phyloP scores from a whole-genome alignment of 2,113 vertebrate genomes.

The Struthio camelus region DNA sequence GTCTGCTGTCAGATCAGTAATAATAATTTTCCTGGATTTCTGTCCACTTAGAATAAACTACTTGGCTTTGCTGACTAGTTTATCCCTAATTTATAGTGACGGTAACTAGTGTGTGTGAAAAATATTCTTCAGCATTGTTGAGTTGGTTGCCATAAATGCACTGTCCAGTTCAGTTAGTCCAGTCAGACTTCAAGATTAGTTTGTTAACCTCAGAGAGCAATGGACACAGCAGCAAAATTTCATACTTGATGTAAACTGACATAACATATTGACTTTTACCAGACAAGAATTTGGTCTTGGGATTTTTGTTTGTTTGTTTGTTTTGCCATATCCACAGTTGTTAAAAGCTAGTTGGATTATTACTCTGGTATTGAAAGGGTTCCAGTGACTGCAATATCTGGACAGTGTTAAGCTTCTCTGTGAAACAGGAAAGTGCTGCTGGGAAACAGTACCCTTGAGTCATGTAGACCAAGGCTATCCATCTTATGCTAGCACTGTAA shows the following conservation, averaged over 20 bases:
- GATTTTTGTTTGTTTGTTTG: not conserved
- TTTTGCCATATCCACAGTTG: not conserved
- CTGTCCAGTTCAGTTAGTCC: not conserved
- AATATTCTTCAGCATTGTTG: not conserved
- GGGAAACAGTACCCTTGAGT: not conserved
- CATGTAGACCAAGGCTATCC: not conserved
- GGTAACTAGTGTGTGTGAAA: not conserved
- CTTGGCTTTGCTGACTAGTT: not conserved
- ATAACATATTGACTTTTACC: not conserved
- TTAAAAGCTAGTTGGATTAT: slow-evolving; percentile 1
- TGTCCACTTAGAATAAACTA: not conserved
- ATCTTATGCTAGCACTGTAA: not conserved
- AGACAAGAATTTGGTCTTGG: not conserved
- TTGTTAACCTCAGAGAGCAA: not conserved
- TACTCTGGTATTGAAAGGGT: not conserved
- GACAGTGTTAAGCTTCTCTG: not conserved
- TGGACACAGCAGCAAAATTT: not conserved
- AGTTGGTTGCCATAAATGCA: not conserved
- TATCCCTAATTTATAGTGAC: not conserved
- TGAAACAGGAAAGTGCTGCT: not conserved
- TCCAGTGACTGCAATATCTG: not conserved
- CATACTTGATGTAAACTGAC: not conserved
- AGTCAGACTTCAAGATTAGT: not conserved
- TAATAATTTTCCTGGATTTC: not conserved
- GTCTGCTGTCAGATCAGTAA: not conserved